Evolutionary conservation across 2,797 vertebrate species (phyloP).

Genomic region (Poeciliopsis gracilis): DNA sequence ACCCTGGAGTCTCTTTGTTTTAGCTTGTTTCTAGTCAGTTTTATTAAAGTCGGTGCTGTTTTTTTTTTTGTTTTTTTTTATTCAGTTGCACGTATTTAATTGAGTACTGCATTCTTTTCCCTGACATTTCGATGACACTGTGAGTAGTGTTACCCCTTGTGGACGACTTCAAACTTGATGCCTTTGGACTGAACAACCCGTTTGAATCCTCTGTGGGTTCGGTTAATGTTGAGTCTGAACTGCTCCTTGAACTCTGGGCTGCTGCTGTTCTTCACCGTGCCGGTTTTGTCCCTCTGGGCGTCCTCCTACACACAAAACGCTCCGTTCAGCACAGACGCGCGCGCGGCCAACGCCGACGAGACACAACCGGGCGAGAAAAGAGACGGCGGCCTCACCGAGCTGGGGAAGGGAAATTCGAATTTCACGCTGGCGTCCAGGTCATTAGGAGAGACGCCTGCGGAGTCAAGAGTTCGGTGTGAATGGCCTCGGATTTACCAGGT

Average conservation of each 20-base stretch:
- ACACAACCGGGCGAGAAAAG: conserved; percentile 5
- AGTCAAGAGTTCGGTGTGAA: conserved; percentile 11
- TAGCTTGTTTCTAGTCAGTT: neutral
- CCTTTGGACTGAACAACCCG: conserved; percentile 89
- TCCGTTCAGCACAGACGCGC: conserved; percentile 23
- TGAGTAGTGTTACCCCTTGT: conserved; percentile 85
- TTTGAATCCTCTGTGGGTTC: conserved; percentile 85
- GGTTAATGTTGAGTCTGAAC: conserved; percentile 89
- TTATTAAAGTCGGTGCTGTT: neutral
- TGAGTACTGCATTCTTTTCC: no score
- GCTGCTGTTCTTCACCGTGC: conserved; percentile 84
- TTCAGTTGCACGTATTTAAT: neutral
- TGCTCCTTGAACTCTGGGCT: conserved; percentile 89
- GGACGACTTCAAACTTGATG: conserved; percentile 90
- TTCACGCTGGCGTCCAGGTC: conserved; percentile 91
- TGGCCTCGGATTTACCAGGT: conserved; percentile 12
- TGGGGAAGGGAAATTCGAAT: conserved; percentile 93
- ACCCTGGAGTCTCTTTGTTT: neutral
- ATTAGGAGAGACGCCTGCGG: conserved; percentile 82
- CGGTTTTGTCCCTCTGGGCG: conserved; percentile 90
- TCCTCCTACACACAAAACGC: conserved; percentile 82
- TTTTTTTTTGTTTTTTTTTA: neutral
- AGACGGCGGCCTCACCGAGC: conserved; percentile 74
- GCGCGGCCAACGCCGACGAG: neutral
- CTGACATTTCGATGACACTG: neutral